Evolutionary conservation across 2,888 invertebrate genomes (phyloP).

Genomic region (Amblyjoppa fuscipennis): DNA sequence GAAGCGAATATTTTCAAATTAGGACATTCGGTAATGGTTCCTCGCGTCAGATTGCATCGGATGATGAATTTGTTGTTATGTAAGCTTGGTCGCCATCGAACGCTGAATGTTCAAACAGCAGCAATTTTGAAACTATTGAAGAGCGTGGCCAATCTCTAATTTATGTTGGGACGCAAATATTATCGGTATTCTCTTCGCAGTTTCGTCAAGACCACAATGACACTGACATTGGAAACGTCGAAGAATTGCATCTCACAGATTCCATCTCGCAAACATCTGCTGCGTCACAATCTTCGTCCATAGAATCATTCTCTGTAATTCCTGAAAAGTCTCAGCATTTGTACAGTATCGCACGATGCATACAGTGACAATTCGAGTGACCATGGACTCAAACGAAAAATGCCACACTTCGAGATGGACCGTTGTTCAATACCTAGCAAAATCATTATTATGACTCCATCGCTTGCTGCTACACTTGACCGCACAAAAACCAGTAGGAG

Average conservation of each 20-base stretch:
- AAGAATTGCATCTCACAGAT: background rate
- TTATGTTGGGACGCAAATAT: too few relatives aligned
- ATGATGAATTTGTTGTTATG: background rate
- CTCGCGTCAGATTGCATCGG: slow-evolving; percentile 23
- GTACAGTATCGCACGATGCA: background rate
- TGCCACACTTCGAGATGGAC: background rate
- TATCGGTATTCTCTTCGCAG: background rate
- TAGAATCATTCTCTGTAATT: background rate
- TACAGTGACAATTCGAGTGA: background rate
- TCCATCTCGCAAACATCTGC: background rate
- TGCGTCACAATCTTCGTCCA: background rate
- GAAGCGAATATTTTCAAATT: too few relatives aligned
- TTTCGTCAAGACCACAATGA: background rate
- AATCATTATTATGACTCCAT: slow-evolving; percentile 28
- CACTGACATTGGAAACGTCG: background rate
- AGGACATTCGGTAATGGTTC: too few relatives aligned
- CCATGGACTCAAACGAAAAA: background rate
- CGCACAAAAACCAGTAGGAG: slow-evolving; percentile 14
- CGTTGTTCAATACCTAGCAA: background rate
- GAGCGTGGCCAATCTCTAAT: background rate
- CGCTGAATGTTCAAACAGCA: background rate
- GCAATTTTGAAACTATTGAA: background rate
- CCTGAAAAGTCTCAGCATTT: background rate
- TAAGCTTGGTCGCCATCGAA: background rate
- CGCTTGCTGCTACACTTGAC: slow-evolving; percentile 16